phyloP scores from a whole-genome alignment of 2,797 vertebrate species.

The Hoplostethus atlanticus region DNA sequence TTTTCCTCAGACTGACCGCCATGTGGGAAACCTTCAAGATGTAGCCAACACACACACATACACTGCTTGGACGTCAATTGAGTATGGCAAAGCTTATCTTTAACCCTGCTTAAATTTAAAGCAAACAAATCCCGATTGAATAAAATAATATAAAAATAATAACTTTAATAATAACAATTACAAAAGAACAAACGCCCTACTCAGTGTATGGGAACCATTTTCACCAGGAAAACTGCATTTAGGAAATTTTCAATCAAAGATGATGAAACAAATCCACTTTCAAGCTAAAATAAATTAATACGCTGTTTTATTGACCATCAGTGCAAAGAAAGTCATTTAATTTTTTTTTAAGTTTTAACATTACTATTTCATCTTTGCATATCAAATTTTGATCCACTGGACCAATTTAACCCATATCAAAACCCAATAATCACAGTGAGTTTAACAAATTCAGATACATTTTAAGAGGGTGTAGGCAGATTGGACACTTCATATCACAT shows the following conservation, averaged over 20 bases:
- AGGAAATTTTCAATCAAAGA: not conserved
- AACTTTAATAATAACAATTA: not conserved
- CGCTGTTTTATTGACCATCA: slow-evolving; percentile 35
- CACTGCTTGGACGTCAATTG: not conserved
- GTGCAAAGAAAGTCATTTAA: slow-evolving; percentile 8
- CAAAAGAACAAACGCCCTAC: no score
- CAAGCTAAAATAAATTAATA: not conserved
- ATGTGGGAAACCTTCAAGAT: not conserved
- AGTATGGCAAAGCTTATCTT: no score
- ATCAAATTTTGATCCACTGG: slow-evolving; percentile 5
- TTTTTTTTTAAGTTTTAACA: not conserved
- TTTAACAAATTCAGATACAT: not conserved
- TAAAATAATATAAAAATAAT: not conserved
- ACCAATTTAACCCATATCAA: not conserved
- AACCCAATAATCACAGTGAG: slow-evolving; percentile 5
- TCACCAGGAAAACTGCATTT: no score
- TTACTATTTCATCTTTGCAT: slow-evolving; percentile 8
- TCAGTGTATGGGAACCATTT: no score
- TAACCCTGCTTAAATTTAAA: not conserved
- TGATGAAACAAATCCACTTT: slow-evolving; percentile 18
- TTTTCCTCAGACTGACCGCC: not conserved
- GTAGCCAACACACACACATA: not conserved
- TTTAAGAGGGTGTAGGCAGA: not conserved
- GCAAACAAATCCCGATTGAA: not conserved
- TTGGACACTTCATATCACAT: not conserved